A percentile compares a stretch with the other conserved stretches of the same genome.
Evolutionary conservation across 2,888 invertebrate species (phyloP).

Genomic region (Apodemia zela): DNA sequence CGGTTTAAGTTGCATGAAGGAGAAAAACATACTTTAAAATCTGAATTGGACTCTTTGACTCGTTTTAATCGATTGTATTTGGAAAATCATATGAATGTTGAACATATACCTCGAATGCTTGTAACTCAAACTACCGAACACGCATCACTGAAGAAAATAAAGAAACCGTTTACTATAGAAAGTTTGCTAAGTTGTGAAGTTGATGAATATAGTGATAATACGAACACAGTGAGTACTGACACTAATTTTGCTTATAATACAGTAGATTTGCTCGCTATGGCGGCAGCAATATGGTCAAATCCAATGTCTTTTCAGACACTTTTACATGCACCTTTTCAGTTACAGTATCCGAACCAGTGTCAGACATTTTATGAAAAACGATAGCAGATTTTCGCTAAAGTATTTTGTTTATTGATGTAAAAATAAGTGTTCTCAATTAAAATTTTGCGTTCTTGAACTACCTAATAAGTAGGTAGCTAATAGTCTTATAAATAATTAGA

Average conservation of each 20-base stretch:
- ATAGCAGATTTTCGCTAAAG: neutral
- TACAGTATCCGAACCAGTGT: conserved; percentile 33
- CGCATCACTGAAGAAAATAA: conserved; percentile 59
- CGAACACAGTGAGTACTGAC: conserved; percentile 38
- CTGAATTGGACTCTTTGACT: conserved; percentile 82
- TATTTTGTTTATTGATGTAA: no score
- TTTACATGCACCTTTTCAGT: conserved; percentile 40
- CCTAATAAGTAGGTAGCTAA: no score
- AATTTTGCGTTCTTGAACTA: no score
- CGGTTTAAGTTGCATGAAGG: conserved; percentile 92
- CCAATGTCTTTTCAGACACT: conserved; percentile 38
- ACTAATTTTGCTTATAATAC: conserved; percentile 33
- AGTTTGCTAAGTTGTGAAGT: conserved; percentile 88
- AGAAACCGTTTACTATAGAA: conserved; percentile 90
- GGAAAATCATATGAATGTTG: neutral
- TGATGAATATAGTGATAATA: conserved; percentile 36
- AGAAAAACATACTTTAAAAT: conserved; percentile 85
- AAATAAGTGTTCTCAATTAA: no score
- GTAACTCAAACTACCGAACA: conserved; percentile 26
- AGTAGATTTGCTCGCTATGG: conserved; percentile 45
- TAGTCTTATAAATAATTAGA: no score
- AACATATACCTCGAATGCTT: neutral
- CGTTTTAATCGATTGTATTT: conserved; percentile 82
- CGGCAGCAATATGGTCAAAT: conserved; percentile 47
- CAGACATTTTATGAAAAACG: neutral